Evolutionary conservation across 2,888 invertebrate species (phyloP).

Genomic region (Catocala sponsa): DNA sequence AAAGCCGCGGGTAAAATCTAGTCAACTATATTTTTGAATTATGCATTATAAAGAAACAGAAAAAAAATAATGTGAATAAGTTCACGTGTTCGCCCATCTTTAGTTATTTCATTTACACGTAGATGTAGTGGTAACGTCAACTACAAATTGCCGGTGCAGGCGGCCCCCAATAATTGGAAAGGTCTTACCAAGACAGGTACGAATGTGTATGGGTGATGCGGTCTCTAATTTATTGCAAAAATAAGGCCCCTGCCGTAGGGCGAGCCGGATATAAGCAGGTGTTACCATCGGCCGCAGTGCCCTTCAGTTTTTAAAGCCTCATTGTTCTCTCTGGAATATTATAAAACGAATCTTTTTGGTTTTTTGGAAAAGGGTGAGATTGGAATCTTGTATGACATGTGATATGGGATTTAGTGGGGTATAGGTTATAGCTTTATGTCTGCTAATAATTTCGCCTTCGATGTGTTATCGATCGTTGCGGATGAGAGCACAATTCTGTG

Average conservation of each 20-base stretch:
- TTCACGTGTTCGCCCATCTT: no score
- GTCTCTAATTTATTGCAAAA: constrained; percentile 70
- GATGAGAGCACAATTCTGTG: constrained; percentile 18
- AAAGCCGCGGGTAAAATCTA: no score
- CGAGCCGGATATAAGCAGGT: constrained; percentile 58
- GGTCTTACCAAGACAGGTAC: constrained; percentile 54
- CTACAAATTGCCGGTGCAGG: constrained; percentile 50
- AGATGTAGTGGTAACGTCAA: constrained; percentile 29
- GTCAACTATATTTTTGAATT: no score
- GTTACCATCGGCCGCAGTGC: constrained; percentile 49
- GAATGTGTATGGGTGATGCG: constrained; percentile 58
- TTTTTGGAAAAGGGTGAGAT: constrained; percentile 56
- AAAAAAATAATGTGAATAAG: no score
- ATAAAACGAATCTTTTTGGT: constrained; percentile 59
- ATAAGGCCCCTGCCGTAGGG: constrained; percentile 52
- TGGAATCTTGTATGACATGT: constrained; percentile 50
- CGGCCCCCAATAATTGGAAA: constrained; percentile 57
- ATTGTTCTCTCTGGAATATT: constrained; percentile 63
- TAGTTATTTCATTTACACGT: neutral
- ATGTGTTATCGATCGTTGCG: constrained; percentile 32
- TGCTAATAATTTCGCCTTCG: constrained; percentile 37
- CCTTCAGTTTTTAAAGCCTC: constrained; percentile 49
- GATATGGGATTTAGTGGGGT: constrained; percentile 42
- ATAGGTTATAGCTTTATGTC: constrained; percentile 37
- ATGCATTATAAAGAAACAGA: no score